Conservation (phyloP, 2,113 vertebrate genomes). For the Menura novaehollandiae region DNA sequence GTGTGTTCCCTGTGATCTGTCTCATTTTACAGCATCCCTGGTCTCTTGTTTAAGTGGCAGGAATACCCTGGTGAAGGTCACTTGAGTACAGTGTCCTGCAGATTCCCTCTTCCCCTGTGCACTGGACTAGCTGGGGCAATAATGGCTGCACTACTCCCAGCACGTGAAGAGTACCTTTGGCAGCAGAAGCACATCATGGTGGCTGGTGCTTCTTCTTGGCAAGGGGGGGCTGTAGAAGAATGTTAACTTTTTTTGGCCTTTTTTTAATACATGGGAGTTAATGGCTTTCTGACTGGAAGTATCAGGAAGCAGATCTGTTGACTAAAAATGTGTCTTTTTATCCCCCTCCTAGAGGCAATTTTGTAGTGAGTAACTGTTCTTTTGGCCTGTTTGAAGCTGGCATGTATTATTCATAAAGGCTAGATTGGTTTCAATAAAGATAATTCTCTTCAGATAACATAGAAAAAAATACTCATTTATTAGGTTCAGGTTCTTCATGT, state of each 20-base stretch:
- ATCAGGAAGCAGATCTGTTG: not conserved
- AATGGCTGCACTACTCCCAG: rapidly evolving
- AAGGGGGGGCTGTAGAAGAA: not conserved
- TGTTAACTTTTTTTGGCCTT: not conserved
- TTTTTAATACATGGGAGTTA: not conserved
- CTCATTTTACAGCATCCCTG: not conserved
- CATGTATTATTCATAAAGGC: conserved; percentile 3
- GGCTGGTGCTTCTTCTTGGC: not conserved
- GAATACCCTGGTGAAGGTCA: not conserved
- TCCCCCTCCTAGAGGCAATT: not conserved
- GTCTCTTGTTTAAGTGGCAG: not conserved
- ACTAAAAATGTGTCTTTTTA: not conserved
- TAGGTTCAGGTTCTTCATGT: not conserved
- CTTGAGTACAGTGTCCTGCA: not conserved
- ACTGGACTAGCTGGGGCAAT: not conserved
- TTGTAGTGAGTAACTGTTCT: not conserved
- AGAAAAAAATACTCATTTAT: not conserved
- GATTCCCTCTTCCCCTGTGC: not conserved
- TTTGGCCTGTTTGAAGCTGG: not conserved
- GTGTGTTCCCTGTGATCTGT: not conserved
- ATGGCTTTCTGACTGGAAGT: not conserved
- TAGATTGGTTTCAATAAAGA: conserved; percentile 5
- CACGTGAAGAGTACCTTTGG: not conserved
- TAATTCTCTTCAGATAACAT: conserved; percentile 6
- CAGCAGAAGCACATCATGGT: not conserved